Evolutionary conservation across 2,113 vertebrate species (phyloP), one percentile per base, ranked within the genome.

Genomic region (Passer domesticus): DNA sequence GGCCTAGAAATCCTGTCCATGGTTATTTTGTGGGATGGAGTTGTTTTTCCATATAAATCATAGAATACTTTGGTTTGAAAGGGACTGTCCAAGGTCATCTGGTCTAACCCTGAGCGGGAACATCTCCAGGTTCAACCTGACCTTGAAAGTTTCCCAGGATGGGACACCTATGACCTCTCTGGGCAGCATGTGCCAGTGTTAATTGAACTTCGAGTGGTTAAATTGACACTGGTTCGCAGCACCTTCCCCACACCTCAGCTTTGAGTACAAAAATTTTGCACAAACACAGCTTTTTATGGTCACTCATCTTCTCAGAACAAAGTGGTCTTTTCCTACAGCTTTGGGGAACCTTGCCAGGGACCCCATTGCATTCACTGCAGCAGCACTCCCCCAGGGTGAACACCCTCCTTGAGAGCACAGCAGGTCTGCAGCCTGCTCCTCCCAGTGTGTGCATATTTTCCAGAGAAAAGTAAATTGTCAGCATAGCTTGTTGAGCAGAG

Each of bases 301-400:
- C 25, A 69, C 17, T 25, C 5, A 10, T 41, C 15, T 49, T 78
- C 39, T 94, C 50, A 46, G 62, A 86, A 27, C 28, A 58, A 18
- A 2, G 1, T 14, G 25, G 10, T 37, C n/a, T 92, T 33, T 59
- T 64, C 31, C 64, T 81, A 19, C 12, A 87, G 19, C 10, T 78
- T 60, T 7, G 10, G 11, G 6, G 13, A 35, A 4, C 2, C 30
- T 23, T 23, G 17, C 24, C 28, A 58, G 20, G 46, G 22, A 53
- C 23, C 12, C 7, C 2, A 3, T 43, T 66, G 28, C 23, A 6
- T 33, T 63, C 62, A 43, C 24, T 87, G 43, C 43, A 78, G 55
- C 50, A 50, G 59, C 13, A 33, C 41, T 6, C 4, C 37, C 30
- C 68, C 12, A 41, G 62, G 37, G 13, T 0, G 0, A 76, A 31